Evolutionary conservation across 2,113 vertebrate species (phyloP), one percentile per base, ranked within the genome.

Genomic region (Neoarius graeffei): DNA sequence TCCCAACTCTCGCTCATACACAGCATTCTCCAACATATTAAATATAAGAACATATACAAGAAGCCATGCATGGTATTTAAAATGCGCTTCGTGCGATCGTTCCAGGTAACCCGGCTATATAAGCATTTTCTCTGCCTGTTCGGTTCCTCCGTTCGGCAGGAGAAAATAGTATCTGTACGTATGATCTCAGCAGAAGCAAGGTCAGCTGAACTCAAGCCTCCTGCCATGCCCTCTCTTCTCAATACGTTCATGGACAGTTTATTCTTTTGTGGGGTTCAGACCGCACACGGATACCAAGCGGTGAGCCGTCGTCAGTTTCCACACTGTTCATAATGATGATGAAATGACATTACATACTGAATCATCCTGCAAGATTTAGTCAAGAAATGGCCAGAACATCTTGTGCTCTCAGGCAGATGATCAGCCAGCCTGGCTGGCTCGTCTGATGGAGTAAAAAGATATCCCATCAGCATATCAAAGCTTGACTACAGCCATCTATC

Each of bases 401-500:
- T 48, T 25, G 80, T 62, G 57, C 57, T 82, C 59, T 42, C 59
- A 42, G 79, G 25, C 54, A 57, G 77, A 27, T 57, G 54, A 80
- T 80, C 52, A 27, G 48, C 7, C 50, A 20, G 52, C 74, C 20
- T 25, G 20, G 20, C 52, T 80, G 3, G 14, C 30, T 56, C 17
- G n/a, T 57, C 56, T 81, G 79, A 81, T 60, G 56, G 80, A 42
- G 30, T 42, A 62, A 77, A 83, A 73, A 35, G 57, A 81, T 62
- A 84, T 90, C 57, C 76, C 60, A 67, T 85, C 81, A 77, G 83
- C 60, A 87, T 76, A 85, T 90, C 86, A 89, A 89, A 89, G 86
- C 89, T 25, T 64, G 74, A 81, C 79, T 76, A 56, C 71, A 80
- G 54, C 71, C 27, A 60, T 89, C 83, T 67, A 83, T 79, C 30